These are phyloP conservation scores for Rhadinocentrus ornatus DNA, from an alignment of 2,797 vertebrate genomes.

Conservation along the genomic window DNA sequence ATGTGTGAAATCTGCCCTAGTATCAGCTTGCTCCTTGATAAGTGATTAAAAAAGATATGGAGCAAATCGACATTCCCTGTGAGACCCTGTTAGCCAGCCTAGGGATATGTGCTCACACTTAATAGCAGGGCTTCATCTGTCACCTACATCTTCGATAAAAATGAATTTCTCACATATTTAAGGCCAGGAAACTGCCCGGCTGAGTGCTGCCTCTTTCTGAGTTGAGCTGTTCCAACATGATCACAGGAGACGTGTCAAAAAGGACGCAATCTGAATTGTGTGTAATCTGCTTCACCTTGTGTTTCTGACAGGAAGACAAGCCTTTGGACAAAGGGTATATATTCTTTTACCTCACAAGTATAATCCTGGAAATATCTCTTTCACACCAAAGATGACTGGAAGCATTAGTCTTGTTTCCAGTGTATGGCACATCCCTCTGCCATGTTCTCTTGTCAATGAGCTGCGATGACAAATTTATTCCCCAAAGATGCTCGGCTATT, in stretches of 20 bases:
- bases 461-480: slow-evolving; percentile 70
- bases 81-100: slow-evolving; percentile 48
- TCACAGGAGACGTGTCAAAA: slow-evolving; percentile 63
- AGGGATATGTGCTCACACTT: slow-evolving; percentile 55
- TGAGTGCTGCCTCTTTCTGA: slow-evolving; percentile 58
- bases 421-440: slow-evolving; percentile 57
- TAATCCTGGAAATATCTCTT: slow-evolving; percentile 50
- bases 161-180: slow-evolving; percentile 71
- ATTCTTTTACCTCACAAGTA: slow-evolving; percentile 33
- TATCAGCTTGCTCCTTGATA: slow-evolving; percentile 43
- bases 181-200: slow-evolving; percentile 45
- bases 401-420: slow-evolving; percentile 61
- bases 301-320: slow-evolving; percentile 55
- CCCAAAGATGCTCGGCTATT: slow-evolving; percentile 47
- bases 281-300: slow-evolving; percentile 44
- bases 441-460: slow-evolving; percentile 53
- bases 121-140: slow-evolving; percentile 60
- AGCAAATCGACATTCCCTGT: slow-evolving; percentile 58
- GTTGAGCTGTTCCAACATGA: slow-evolving; percentile 58
- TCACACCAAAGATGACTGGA: slow-evolving; percentile 54
- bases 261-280: slow-evolving; percentile 56
- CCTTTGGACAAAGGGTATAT: slow-evolving; percentile 41
- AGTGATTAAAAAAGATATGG: slow-evolving; percentile 70
- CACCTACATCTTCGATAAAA: slow-evolving; percentile 67
- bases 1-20: slow-evolving; percentile 38